phyloP scores from a whole-genome alignment of 37 sponge, comb jelly and placozoan genomes.

The Diacarnus erythraeanus region DNA sequence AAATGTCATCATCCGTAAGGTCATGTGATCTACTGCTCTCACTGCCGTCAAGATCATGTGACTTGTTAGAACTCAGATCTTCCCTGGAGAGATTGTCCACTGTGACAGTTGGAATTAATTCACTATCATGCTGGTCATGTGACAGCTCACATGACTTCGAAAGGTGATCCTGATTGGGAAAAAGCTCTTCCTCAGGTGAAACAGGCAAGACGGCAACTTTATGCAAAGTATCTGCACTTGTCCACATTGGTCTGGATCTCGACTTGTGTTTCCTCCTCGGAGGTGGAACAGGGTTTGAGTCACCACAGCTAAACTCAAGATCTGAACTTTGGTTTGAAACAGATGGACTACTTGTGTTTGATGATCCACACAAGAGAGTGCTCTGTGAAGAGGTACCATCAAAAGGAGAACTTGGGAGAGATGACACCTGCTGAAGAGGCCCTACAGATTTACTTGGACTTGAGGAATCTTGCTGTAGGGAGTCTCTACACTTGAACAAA shows the following conservation, averaged over 20 bases:
- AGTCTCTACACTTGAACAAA: neutral
- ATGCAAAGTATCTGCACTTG: neutral
- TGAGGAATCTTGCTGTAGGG: neutral
- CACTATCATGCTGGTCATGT: neutral
- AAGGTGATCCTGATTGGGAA: neutral
- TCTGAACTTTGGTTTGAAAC: neutral
- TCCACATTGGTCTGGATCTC: neutral
- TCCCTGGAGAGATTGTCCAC: neutral
- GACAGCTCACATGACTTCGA: neutral
- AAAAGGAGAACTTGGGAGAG: neutral
- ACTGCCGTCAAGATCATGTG: neutral
- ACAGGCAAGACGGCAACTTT: neutral
- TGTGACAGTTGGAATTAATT: neutral
- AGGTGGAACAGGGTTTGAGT: conserved; percentile 11
- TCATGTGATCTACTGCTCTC: neutral
- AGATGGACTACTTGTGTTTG: neutral
- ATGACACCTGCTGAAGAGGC: neutral
- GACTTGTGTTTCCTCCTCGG: conserved; percentile 15
- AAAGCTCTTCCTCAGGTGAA: conserved; percentile 1
- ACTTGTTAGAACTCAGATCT: neutral
- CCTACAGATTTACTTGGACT: neutral
- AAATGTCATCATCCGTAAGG: neutral
- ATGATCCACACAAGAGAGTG: neutral
- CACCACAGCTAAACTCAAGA: neutral
- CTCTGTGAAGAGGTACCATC: neutral